Base-by-base conservation (phyloP, 2,797 vertebrate genomes). In the Enteromius afrohamiltoni region DNA sequence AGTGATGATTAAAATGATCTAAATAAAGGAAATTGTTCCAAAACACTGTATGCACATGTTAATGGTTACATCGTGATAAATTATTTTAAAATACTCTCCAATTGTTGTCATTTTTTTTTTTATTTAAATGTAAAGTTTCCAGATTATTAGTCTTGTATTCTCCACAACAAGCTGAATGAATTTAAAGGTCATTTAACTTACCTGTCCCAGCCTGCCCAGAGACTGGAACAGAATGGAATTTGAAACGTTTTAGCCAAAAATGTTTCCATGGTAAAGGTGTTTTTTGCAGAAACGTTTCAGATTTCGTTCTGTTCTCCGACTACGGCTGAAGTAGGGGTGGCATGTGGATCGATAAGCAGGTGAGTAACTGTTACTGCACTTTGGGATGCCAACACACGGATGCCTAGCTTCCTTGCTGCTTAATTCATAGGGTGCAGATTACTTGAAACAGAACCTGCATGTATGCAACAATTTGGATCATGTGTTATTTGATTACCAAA, bases 301-400 rank as follows among this genome's bases (percentile, higher is more conserved):
- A 91, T 90, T 91, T 88, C 90, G 86, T 89, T 89, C 74, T 45
- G 89, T 90, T 95, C 95, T 95, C 94, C 91, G 49, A 91, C 95
- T 91, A 93, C 95, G 60, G 79, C 81, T 73, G 47, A 91, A 76
- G 86, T 85, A 58, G 85, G 82, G 77, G 62, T 78, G 77, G 85
- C 62, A 62, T 82, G 6, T 47, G 64, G 62, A 82, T 88, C 82
- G 7, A 84, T 85, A 29, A 55, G 1, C 87, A 93, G 94, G 93
- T 94, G 90, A 94, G 95, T 94, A 89, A 90, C 88, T 83, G 77
- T 79, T 79, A 85, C 73, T 37, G 31, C 55, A 29, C 16, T 40
- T 42, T 77, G 37, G 8, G 26, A 74, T 31, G 51, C 37, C 73
- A 85, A 26, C 65, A 76, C 29, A 26, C 1, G 26, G 60, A 62